These are phyloP conservation scores for Brachystomella parvula DNA, from an alignment of 1,140 invertebrate genomes.

Conservation along the genomic window DNA sequence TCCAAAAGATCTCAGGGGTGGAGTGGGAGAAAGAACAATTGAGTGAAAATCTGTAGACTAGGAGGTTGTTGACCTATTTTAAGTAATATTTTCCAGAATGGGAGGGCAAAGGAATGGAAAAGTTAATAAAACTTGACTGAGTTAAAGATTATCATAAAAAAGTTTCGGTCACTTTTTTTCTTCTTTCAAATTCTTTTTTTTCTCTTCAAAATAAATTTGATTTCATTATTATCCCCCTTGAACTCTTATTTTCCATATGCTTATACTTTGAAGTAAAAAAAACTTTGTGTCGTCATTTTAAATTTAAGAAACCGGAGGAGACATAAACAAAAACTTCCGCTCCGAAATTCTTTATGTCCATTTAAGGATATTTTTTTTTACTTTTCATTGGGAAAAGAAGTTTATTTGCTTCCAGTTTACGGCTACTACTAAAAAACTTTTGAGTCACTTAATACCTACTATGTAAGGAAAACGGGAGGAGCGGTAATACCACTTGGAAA, in stretches of 20 bases:
- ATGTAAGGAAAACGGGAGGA: neutral
- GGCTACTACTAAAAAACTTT: neutral
- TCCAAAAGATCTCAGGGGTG: too few relatives aligned
- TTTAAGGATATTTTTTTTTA: neutral
- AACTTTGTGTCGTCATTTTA: neutral
- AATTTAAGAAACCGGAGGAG: neutral
- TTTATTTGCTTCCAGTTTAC: neutral
- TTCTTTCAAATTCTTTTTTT: too few relatives aligned
- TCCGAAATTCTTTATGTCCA: neutral
- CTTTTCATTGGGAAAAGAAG: neutral
- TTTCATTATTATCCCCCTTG: neutral
- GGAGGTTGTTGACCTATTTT: neutral
- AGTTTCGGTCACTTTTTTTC: neutral
- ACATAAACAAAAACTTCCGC: neutral
- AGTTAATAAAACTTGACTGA: neutral
- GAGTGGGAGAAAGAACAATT: neutral
- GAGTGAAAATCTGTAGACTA: neutral
- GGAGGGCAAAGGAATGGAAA: neutral
- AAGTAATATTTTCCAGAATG: too few relatives aligned
- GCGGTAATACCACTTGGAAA: neutral
- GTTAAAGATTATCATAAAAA: neutral
- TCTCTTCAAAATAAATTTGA: neutral
- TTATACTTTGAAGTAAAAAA: neutral
- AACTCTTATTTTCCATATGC: neutral
- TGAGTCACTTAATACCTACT: neutral